These are phyloP conservation scores for Drosophila tristis DNA, from an alignment of 1,140 invertebrate species.

Conservation along the genomic window DNA sequence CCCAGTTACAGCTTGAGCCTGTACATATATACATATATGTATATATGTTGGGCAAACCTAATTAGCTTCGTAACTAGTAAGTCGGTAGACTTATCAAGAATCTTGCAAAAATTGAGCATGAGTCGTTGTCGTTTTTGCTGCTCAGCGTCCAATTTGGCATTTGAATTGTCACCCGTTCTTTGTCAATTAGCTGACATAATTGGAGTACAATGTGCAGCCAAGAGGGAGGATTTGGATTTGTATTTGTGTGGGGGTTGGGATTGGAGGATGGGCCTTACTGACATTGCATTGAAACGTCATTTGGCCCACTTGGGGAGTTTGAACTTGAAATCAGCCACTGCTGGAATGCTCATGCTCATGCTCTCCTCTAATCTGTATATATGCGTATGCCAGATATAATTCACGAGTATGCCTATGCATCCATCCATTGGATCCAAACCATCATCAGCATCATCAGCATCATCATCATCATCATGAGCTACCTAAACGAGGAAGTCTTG, in stretches of 20 bases:
- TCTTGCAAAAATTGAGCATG: constrained; percentile 38
- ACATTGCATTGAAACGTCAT: constrained; percentile 39
- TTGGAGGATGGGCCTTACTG: constrained; percentile 16
- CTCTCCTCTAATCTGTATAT: no score
- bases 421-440: constrained; percentile 7
- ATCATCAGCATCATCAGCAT: not conserved
- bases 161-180: constrained; percentile 74
- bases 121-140: not conserved
- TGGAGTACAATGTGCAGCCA: constrained; percentile 66
- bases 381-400: not conserved
- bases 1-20: constrained; percentile 10
- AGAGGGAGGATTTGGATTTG: no score
- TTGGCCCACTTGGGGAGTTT: constrained; percentile 62
- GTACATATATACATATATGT: constrained; percentile 23
- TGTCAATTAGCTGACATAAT: constrained; percentile 69
- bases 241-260: not conserved
- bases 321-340: constrained; percentile 53
- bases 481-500: constrained; percentile 73
- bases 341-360: no score
- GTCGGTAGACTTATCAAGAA: constrained; percentile 32
- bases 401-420: constrained; percentile 27
- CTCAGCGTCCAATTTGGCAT: constrained; percentile 51
- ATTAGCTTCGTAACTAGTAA: constrained; percentile 57
- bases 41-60: constrained; percentile 56
- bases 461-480: constrained; percentile 8